A percentile compares a stretch with the other conserved stretches of the same genome.
These are phyloP conservation scores for Myrmophylax atrothorax DNA, from an alignment of 2,113 vertebrate species.

Conservation along the genomic window DNA sequence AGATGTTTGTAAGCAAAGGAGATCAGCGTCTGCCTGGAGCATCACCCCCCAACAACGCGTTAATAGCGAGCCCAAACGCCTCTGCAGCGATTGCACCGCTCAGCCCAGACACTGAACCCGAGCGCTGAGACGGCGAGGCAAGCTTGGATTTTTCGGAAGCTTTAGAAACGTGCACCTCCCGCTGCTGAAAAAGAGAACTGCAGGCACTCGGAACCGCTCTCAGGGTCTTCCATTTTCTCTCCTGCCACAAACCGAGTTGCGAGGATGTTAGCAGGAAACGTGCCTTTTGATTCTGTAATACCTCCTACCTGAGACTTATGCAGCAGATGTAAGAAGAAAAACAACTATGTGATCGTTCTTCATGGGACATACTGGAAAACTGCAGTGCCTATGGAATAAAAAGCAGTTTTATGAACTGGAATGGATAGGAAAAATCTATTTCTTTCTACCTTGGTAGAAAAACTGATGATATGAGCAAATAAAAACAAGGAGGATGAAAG, in stretches of 20 bases:
- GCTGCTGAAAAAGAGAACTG: neutral
- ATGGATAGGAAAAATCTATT: neutral
- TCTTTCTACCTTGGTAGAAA: neutral
- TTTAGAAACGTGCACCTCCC: slow-evolving; percentile 29
- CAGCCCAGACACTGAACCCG: neutral
- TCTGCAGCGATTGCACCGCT: neutral
- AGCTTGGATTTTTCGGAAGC: neutral
- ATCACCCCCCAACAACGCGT: neutral
- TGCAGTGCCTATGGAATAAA: neutral
- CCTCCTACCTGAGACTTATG: neutral
- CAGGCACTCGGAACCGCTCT: neutral
- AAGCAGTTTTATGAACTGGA: neutral
- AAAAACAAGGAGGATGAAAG: neutral
- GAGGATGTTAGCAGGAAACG: neutral
- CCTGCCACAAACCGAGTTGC: neutral
- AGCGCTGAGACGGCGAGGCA: accelerated
- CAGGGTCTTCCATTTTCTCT: slow-evolving; percentile 49
- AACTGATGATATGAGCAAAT: neutral
- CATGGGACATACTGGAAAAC: neutral
- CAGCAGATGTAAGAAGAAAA: neutral
- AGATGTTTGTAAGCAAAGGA: neutral
- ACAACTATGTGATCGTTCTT: neutral
- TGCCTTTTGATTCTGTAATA: neutral
- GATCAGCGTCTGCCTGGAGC: neutral
- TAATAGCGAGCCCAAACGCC: neutral